These are phyloP conservation scores for Formica aserva DNA, from an alignment of 2,888 invertebrate genomes.

Conservation along the genomic window DNA sequence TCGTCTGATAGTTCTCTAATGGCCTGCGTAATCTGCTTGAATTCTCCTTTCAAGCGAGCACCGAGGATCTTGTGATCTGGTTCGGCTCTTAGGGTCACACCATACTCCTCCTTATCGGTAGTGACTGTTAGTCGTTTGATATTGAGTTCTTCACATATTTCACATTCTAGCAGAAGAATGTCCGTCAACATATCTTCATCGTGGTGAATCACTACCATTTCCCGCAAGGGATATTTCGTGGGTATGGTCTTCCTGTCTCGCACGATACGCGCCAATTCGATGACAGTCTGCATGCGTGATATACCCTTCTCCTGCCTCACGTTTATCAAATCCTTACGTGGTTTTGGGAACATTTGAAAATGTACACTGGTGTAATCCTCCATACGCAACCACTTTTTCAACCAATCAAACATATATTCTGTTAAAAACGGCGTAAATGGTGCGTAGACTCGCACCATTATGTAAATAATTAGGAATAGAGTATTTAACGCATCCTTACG, in stretches of 20 bases:
- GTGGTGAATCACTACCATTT: slow-evolving; percentile 97
- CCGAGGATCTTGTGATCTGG: slow-evolving; percentile 98
- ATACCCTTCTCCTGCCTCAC: slow-evolving; percentile 95
- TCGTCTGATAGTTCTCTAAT: slow-evolving; percentile 92
- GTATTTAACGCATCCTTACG: slow-evolving; percentile 95
- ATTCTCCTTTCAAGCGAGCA: slow-evolving; percentile 94
- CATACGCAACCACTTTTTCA: slow-evolving; percentile 89
- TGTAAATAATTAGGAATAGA: slow-evolving; percentile 94
- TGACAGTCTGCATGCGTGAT: slow-evolving; percentile 96
- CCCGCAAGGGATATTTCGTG: slow-evolving; percentile 98
- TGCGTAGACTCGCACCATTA: slow-evolving; percentile 97
- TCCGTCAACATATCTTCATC: slow-evolving; percentile 92
- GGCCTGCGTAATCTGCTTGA: slow-evolving; percentile 94
- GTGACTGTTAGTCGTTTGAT: slow-evolving; percentile 94
- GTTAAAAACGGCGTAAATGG: slow-evolving; percentile 99
- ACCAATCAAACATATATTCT: slow-evolving; percentile 97
- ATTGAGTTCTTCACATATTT: slow-evolving; percentile 97
- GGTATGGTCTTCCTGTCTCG: slow-evolving; percentile 97
- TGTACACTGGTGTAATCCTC: slow-evolving; percentile 93
- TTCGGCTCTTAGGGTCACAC: slow-evolving; percentile 95
- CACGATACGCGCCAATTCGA: slow-evolving; percentile 96
- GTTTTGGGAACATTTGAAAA: slow-evolving; percentile 95
- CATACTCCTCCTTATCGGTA: slow-evolving; percentile 96
- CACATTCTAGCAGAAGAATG: slow-evolving; percentile 92
- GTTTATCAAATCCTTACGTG: slow-evolving; percentile 91